A percentile compares a stretch with the other conserved stretches of the same genome.
Evolutionary conservation across 2,797 vertebrate species (phyloP).

Genomic region (Erithacus rubecula): DNA sequence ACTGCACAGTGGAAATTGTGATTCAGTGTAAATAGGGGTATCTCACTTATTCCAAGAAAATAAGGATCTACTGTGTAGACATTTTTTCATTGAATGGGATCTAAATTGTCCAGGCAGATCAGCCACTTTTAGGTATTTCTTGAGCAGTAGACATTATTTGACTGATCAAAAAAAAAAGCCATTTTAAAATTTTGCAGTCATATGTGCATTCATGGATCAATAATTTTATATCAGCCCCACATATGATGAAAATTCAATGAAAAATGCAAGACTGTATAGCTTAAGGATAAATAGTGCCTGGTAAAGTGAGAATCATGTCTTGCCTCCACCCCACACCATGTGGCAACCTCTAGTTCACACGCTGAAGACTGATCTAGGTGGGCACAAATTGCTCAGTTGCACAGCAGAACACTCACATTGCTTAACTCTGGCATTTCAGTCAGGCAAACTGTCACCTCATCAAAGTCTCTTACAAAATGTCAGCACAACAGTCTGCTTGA

Average conservation of each 20-base stretch:
- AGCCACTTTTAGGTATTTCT: not conserved
- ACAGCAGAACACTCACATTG: not conserved
- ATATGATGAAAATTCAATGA: not conserved
- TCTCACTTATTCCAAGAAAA: not conserved
- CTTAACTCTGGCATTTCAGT: not conserved
- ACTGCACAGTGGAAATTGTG: not conserved
- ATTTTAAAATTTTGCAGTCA: not conserved
- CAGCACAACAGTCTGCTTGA: not conserved
- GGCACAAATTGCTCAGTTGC: not conserved
- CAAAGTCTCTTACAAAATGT: slow-evolving; percentile 31
- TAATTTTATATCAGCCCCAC: not conserved
- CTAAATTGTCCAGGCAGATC: not conserved
- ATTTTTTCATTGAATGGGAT: not conserved
- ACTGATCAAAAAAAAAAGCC: not conserved
- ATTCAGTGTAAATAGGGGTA: not conserved
- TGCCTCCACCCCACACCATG: fast-evolving
- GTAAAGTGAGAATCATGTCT: not conserved
- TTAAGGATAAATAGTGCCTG: not conserved
- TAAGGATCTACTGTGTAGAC: not conserved
- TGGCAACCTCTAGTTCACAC: not conserved
- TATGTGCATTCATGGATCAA: not conserved
- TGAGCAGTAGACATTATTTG: not conserved
- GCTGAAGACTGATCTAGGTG: not conserved
- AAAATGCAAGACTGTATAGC: not conserved
- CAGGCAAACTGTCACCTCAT: slow-evolving; percentile 33